A percentile compares a stretch with the other conserved stretches of the same genome.
Evolutionary conservation across 2,888 invertebrate species (phyloP).

Genomic region (Scrobipalpa costella): DNA sequence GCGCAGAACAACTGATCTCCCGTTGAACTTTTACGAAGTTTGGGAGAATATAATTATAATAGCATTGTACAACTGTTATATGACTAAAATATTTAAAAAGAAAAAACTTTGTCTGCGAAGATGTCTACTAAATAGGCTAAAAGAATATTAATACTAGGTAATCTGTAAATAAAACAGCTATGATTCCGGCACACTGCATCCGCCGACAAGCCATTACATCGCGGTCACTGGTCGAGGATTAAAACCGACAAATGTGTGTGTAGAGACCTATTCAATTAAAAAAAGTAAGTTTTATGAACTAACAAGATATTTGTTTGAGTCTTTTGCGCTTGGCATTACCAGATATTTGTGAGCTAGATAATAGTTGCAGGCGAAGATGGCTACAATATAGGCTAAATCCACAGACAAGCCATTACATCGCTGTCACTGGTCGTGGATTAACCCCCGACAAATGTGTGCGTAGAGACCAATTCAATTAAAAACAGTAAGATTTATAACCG

Average conservation of each 20-base stretch:
- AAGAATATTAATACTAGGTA: background rate
- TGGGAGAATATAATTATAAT: too few species aligned
- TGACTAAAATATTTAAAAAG: too few species aligned
- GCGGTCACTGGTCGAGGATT: background rate
- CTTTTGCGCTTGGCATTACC: too few species aligned
- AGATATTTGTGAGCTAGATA: too few species aligned
- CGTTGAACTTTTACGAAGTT: too few species aligned
- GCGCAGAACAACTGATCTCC: too few species aligned
- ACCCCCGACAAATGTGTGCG: background rate
- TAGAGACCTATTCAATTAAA: background rate
- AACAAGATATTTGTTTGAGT: too few species aligned
- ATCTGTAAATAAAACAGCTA: background rate
- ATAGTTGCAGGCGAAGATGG: too few species aligned
- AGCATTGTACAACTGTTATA: too few species aligned
- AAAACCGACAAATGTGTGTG: background rate
- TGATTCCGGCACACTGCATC: background rate
- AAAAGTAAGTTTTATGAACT: too few species aligned
- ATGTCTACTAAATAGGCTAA: background rate
- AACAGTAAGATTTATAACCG: too few species aligned
- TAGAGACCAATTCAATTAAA: background rate
- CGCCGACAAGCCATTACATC: background rate
- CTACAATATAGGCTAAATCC: background rate
- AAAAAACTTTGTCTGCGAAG: too few species aligned
- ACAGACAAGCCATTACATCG: background rate
- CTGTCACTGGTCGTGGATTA: background rate